A percentile compares a stretch with the other conserved stretches of the same genome.
Conservation (phyloP, 2,797 vertebrate genomes). For the Peromyscus eremicus region DNA sequence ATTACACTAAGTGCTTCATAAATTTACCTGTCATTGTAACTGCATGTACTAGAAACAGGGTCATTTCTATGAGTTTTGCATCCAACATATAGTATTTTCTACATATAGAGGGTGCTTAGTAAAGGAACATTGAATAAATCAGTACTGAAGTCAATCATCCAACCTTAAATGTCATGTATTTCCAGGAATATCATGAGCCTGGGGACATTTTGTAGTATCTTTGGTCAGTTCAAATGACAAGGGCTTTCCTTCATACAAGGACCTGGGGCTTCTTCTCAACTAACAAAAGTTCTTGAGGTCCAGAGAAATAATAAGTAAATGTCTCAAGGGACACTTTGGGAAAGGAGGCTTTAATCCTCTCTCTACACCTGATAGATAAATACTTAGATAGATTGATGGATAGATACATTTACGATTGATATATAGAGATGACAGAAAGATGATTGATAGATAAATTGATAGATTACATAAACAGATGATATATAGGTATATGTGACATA, state of each 20-base stretch:
- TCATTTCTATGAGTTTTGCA: slow-evolving; percentile 1
- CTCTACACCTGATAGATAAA: not conserved
- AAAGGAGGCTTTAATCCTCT: not conserved
- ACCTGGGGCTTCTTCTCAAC: not conserved
- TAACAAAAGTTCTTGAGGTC: not conserved
- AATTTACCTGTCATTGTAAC: not conserved
- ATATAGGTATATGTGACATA: not conserved
- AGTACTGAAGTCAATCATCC: not conserved
- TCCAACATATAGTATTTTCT: not conserved
- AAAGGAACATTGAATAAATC: slow-evolving; percentile 17
- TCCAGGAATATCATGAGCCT: not conserved
- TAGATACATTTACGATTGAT: not conserved
- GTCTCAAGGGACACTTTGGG: not conserved
- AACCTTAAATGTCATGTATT: not conserved
- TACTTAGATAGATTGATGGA: not conserved
- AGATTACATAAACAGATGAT: not conserved
- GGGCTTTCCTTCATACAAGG: not conserved
- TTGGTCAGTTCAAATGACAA: not conserved
- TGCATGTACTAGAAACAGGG: not conserved
- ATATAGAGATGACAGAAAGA: not conserved
- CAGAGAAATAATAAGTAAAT: slow-evolving; percentile 42
- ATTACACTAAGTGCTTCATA: not conserved
- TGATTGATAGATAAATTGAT: not conserved
- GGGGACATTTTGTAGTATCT: not conserved
- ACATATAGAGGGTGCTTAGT: not conserved